A percentile compares a stretch with the other conserved stretches of the same genome.
Evolutionary conservation across 2,888 invertebrate species (phyloP).

Genomic region (Macrophya annulata): DNA sequence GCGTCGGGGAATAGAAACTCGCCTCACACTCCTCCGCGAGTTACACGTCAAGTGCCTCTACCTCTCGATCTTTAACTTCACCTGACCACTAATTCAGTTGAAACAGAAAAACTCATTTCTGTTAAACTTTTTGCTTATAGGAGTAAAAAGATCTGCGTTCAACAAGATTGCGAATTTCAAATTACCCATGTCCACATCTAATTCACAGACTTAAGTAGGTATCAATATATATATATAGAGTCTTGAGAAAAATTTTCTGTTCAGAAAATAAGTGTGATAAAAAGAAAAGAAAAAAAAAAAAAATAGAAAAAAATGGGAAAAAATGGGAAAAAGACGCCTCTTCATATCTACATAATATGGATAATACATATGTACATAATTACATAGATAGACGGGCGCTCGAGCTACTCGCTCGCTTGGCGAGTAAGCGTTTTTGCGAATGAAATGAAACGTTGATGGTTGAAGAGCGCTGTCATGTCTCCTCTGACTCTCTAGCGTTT

Average conservation of each 20-base stretch:
- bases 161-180: too few relatives aligned
- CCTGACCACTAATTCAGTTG: slow-evolving; percentile 16
- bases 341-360: neutral
- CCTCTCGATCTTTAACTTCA: slow-evolving; percentile 25
- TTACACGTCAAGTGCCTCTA: neutral
- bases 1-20: slow-evolving; percentile 50
- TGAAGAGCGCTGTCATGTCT: slow-evolving; percentile 41
- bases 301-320: neutral
- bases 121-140: neutral
- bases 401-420: neutral
- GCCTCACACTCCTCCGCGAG: neutral
- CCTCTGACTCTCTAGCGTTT: neutral
- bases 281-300: neutral
- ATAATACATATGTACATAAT: slow-evolving; percentile 15
- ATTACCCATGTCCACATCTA: too few relatives aligned
- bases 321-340: neutral
- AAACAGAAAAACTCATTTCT: neutral
- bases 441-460: slow-evolving; percentile 23
- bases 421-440: neutral
- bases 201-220: too few relatives aligned
- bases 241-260: neutral
- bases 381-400: neutral
- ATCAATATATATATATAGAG: too few relatives aligned
- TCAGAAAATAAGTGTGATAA: neutral
- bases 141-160: neutral